These are phyloP conservation scores for Coregonus sp. DNA, from an alignment of 2,797 vertebrate species.

Conservation along the genomic window DNA sequence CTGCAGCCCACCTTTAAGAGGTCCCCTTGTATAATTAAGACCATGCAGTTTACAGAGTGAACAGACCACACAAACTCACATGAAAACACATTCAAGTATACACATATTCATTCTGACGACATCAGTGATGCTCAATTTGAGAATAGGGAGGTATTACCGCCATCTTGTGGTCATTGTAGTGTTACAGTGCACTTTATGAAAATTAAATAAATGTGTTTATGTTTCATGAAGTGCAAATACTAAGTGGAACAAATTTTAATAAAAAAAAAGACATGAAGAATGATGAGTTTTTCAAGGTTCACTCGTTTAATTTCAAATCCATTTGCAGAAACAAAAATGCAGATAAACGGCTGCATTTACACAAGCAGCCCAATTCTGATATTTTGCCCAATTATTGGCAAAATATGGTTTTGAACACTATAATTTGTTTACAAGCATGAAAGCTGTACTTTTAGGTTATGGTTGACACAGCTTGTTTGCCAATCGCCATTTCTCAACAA, in stretches of 20 bases:
- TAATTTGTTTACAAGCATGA: too few relatives aligned
- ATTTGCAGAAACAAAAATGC: neutral
- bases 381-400: too few relatives aligned
- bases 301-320: neutral
- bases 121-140: neutral
- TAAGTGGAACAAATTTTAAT: neutral
- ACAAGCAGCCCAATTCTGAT: neutral
- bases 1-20: conserved; percentile 16
- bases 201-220: neutral
- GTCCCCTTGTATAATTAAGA: conserved; percentile 15
- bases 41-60: conserved; percentile 12
- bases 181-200: conserved; percentile 3
- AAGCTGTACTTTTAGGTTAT: too few relatives aligned
- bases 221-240: too few relatives aligned
- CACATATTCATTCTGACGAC: neutral
- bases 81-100: neutral
- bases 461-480: too few relatives aligned
- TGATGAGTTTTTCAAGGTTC: neutral
- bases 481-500: too few relatives aligned
- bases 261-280: neutral
- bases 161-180: conserved; percentile 46
- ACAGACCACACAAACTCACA: neutral
- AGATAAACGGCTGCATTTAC: neutral
- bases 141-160: conserved; percentile 26
- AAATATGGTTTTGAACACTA: too few relatives aligned